Base-by-base conservation (phyloP, 1,140 invertebrate species). In the Cyrtorhinus lividipennis region DNA sequence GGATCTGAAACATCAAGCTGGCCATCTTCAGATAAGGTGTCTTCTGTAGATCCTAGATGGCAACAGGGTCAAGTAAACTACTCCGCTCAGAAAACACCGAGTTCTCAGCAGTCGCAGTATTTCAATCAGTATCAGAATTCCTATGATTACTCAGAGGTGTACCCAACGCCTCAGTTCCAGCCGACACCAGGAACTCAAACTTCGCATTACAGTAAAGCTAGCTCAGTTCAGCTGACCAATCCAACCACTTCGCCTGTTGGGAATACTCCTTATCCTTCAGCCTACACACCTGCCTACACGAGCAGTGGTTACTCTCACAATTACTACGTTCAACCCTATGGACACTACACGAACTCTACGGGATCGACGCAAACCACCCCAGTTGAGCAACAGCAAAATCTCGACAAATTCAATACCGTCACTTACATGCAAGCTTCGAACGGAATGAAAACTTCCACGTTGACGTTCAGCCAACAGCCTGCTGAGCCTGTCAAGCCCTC, bases 351-450 rank as follows among this genome's bases (percentile, higher is more conserved):
- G n/a, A 46, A 18, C 24, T 46, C 13, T 12, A 44, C 59, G 22
- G 44, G 57, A 20, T 24, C 60, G 13, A 10, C 38, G 3, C 15
- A 12, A 46, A n/a, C 23, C 23, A 13, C 8, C 5, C 48, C 48
- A 10, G 5, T 20, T 53, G 48, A 22, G 5, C 10, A 22, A 12
- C 8, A 8, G 27, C 3, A 56, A 26, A 64, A 38, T 46, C 2
- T 60, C 26, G 22, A 48, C 30, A 27, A 58, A 24, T 26, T 59
- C 24, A 67, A 63, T 38, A 57, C 63, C 5, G 63, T 67, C 61
- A 68, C 67, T 2, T 69, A 69, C 53, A 69, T 69, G 66, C 67
- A 69, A 59, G 68, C 68, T 1, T 66, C 67, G 12, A 68, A 65
- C 45, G 38, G 57, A 18, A 30, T 27, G 10, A 25, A 59, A n/a